A percentile compares a stretch with the other conserved stretches of the same genome.
phyloP scores from a whole-genome alignment of 2,888 invertebrate species.

The Drosophila falleni region DNA sequence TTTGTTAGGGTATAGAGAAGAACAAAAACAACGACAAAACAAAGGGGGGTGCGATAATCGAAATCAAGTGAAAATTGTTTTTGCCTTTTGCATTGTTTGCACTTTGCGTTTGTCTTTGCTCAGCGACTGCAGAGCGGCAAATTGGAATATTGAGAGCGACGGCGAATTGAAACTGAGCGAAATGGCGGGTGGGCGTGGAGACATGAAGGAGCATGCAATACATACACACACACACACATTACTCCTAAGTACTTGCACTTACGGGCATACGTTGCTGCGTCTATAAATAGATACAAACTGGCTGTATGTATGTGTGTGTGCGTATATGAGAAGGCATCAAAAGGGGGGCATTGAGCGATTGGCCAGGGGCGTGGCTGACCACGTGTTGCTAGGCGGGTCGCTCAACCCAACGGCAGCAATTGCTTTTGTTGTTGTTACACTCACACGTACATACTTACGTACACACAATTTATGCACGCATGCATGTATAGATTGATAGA shows the following conservation, averaged over 20 bases:
- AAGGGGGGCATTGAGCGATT: conserved; percentile 27
- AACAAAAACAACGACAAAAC: conserved; percentile 16
- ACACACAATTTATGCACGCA: no score
- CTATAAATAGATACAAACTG: conserved; percentile 50
- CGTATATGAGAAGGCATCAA: conserved; percentile 6
- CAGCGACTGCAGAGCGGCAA: conserved; percentile 5
- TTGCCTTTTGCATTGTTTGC: conserved; percentile 44
- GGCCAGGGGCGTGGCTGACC: conserved; percentile 48
- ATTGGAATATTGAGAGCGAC: conserved; percentile 25
- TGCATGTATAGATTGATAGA: no score
- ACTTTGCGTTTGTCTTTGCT: conserved; percentile 32
- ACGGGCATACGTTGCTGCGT: conserved; percentile 31
- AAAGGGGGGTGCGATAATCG: conserved; percentile 36
- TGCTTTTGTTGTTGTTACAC: conserved; percentile 14
- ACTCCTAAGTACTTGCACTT: conserved; percentile 25
- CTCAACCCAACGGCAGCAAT: conserved; percentile 54
- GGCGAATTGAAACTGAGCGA: conserved; percentile 17
- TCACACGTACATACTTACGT: no score
- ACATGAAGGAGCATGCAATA: conserved; percentile 27
- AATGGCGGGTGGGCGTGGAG: conserved; percentile 44
- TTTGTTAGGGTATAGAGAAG: neutral
- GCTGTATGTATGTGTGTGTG: neutral
- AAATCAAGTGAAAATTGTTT: conserved; percentile 35
- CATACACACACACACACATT: neutral
- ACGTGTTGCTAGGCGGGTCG: conserved; percentile 75